Evolutionary conservation across 2,888 invertebrate genomes (phyloP).

Genomic region (Zonitis immaculata): DNA sequence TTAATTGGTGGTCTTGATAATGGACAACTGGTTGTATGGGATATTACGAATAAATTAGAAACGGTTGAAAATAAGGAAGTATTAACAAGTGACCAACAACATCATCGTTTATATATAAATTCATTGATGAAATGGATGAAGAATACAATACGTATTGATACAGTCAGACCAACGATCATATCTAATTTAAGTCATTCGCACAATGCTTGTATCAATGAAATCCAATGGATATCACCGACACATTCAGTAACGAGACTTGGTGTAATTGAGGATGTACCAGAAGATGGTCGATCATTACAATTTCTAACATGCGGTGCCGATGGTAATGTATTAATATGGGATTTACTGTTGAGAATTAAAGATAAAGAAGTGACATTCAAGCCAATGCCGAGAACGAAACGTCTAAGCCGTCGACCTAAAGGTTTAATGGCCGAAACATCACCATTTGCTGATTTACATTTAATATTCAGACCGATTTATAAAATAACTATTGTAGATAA

Average conservation of each 20-base stretch:
- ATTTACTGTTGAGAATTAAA: constrained; percentile 53
- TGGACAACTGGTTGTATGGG: constrained; percentile 57
- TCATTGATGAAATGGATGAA: constrained; percentile 62
- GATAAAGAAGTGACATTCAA: constrained; percentile 38
- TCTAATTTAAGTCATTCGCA: constrained; percentile 60
- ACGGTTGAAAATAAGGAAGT: constrained; percentile 57
- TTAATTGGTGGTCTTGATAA: constrained; percentile 68
- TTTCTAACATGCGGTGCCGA: constrained; percentile 64
- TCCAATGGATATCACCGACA: constrained; percentile 65
- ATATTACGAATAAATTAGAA: constrained; percentile 28
- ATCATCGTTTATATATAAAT: constrained; percentile 56
- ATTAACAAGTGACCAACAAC: constrained; percentile 59
- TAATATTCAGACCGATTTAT: constrained; percentile 60
- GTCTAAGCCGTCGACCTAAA: constrained; percentile 54
- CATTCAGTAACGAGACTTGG: constrained; percentile 59
- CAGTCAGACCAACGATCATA: constrained; percentile 57
- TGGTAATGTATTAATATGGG: constrained; percentile 67
- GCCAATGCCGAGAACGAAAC: constrained; percentile 42
- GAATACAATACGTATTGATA: constrained; percentile 54
- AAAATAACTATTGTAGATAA: constrained; percentile 51
- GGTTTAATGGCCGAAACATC: constrained; percentile 59
- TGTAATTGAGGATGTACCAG: constrained; percentile 46
- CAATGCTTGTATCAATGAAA: constrained; percentile 57
- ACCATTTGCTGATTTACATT: constrained; percentile 56
- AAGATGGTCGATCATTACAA: constrained; percentile 52